These are phyloP conservation scores for Spilosoma lubricipeda DNA, from an alignment of 2,888 invertebrate species.

Conservation along the genomic window DNA sequence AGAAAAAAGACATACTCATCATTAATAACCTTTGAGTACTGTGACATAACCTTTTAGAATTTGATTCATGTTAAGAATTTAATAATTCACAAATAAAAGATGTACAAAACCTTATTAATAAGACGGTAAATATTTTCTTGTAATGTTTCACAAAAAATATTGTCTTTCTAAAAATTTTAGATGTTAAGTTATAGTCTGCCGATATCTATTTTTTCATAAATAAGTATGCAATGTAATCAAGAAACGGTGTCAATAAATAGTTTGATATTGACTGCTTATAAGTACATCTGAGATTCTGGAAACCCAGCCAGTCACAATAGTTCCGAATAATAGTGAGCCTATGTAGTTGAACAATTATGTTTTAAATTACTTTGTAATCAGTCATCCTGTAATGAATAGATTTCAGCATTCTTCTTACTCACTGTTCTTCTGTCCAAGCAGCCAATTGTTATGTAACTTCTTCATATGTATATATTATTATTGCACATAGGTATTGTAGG, in stretches of 20 bases:
- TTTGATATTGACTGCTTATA: neutral
- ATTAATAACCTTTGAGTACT: conserved; percentile 11
- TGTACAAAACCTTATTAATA: conserved; percentile 71
- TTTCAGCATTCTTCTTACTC: too few relatives aligned
- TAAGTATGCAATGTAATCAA: neutral
- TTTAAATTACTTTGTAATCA: neutral
- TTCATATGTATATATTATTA: too few relatives aligned
- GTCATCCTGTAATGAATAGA: neutral
- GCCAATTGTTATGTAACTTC: too few relatives aligned
- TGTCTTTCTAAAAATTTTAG: neutral
- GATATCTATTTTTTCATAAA: neutral
- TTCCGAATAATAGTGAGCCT: neutral
- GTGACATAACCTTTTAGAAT: conserved; percentile 45
- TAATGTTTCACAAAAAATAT: too few relatives aligned
- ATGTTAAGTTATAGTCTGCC: neutral
- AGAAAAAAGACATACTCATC: conserved; percentile 12
- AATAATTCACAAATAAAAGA: conserved; percentile 38
- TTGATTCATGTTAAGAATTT: conserved; percentile 22
- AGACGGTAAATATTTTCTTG: conserved; percentile 63
- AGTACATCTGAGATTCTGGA: neutral
- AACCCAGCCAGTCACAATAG: neutral
- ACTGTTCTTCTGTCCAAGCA: too few relatives aligned
- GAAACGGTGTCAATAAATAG: neutral
- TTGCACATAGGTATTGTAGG: too few relatives aligned
- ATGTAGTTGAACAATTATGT: neutral